Evolutionary conservation across 2,113 vertebrate genomes (phyloP), one percentile per base, ranked within the genome.

Genomic region (Drymodes brunneopygia): DNA sequence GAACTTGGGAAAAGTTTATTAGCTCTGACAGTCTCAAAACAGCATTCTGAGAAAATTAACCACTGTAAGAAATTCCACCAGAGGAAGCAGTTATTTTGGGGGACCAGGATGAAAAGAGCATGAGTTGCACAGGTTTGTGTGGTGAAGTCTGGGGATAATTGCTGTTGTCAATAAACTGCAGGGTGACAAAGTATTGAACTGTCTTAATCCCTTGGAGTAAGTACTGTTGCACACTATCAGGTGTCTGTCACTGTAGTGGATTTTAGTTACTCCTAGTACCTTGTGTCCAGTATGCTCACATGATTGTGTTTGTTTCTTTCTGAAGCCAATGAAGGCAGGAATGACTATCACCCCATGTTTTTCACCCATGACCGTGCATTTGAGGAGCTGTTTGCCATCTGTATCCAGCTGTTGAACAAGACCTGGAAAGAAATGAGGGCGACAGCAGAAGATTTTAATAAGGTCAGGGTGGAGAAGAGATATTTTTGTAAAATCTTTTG

Each of bases 381-480:
- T 92, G 99, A 99, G 95, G 99, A 99, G 97, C 99, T 99, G 67
- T 99, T 99, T 95, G 99, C 99, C 53, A 98, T 99, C 97, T 99
- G 99, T 95, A 99, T 99, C 95, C 99, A 99, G 96, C 97, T 99
- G 71, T 96, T 99, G 71, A 99, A 99, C 98, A 99, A 99, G 97
- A 99, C 99, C 64, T 99, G 99, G 99, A 99, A 99, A 95, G 99
- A 99, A 98, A 99, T 99, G 99, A 98, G 99, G 79, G 99, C 99
- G 0, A 99, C 99, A 11, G 98, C 99, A 0, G 99, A 99, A 96
- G 99, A 99, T 95, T 99, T 99, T 95, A 99, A 99, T 97, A 99
- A 99, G 99, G 99, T 99, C 81, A 75, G 97, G 65, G 47, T 69
- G 40, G n/a, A 79, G 69, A 70, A 94, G 56, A 64, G 36, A 9